A percentile compares a stretch with the other conserved stretches of the same genome.
Conservation (phyloP, 92 coral and sea anemone species). For the Phenganax marumi region DNA sequence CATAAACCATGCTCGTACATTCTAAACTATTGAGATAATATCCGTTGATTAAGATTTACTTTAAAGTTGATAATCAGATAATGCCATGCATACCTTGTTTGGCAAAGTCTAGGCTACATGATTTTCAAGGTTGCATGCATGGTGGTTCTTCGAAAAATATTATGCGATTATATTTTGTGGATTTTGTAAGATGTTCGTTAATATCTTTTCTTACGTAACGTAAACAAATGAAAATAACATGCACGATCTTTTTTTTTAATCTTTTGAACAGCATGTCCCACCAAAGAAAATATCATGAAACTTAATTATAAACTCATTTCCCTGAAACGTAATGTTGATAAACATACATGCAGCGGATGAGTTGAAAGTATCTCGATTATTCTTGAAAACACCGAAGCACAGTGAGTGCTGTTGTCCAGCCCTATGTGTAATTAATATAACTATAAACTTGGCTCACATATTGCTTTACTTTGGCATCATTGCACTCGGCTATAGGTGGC, state of each 20-base stretch:
- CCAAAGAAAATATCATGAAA: neutral
- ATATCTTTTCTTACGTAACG: too few species aligned
- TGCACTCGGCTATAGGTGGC: neutral
- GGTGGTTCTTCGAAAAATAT: too few species aligned
- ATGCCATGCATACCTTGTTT: neutral
- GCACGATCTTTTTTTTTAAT: too few species aligned
- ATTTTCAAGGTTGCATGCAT: neutral
- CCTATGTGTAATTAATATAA: neutral
- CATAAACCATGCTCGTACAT: neutral
- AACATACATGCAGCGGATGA: neutral
- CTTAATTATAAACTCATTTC: neutral
- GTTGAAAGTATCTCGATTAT: neutral
- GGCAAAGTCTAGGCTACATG: neutral
- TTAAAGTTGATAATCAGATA: neutral
- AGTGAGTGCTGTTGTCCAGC: neutral
- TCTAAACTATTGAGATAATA: neutral
- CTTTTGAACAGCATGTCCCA: too few species aligned
- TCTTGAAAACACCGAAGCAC: neutral
- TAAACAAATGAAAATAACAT: too few species aligned
- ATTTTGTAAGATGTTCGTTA: too few species aligned
- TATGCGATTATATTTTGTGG: too few species aligned
- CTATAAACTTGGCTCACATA: neutral
- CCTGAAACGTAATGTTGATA: neutral
- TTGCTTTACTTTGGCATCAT: neutral
- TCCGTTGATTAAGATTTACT: neutral